These are phyloP conservation scores for Drosophila murphyi DNA, from an alignment of 1,140 invertebrate genomes.

Conservation along the genomic window DNA sequence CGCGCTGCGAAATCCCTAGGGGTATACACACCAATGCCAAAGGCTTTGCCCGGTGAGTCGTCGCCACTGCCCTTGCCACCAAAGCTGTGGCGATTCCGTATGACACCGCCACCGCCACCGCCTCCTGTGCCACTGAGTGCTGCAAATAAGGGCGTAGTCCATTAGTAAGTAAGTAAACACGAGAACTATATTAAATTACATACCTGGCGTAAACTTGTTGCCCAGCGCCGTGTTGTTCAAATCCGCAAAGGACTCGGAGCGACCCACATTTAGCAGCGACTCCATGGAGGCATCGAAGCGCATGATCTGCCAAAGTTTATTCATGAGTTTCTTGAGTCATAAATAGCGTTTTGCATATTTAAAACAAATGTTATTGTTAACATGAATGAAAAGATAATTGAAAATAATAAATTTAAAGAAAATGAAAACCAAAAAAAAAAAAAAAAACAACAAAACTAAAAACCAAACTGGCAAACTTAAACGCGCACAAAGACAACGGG, in stretches of 20 bases:
- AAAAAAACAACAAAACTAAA: neutral
- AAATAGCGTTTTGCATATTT: constrained; percentile 51
- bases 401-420: constrained; percentile 45
- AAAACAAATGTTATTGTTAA: constrained; percentile 60
- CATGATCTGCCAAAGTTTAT: constrained; percentile 88
- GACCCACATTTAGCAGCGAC: constrained; percentile 88
- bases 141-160: constrained; percentile 28
- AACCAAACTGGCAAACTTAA: constrained; percentile 57
- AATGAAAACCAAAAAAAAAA: constrained; percentile 32
- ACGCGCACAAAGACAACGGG: constrained; percentile 46
- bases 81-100: constrained; percentile 80
- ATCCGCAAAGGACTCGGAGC: constrained; percentile 93
- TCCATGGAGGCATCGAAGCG: constrained; percentile 91
- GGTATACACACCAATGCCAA: constrained; percentile 90
- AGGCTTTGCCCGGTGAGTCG: constrained; percentile 87
- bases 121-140: constrained; percentile 51
- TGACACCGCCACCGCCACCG: constrained; percentile 41
- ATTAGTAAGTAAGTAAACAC: constrained; percentile 16
- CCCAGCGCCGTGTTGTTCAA: constrained; percentile 86
- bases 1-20: neutral
- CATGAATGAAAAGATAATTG: constrained; percentile 63
- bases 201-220: constrained; percentile 75
- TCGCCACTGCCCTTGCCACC: constrained; percentile 80
- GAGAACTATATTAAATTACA: constrained; percentile 14
- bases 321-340: constrained; percentile 78